Conservation (phyloP, 2,113 vertebrate species). For the Corythoichthys intestinalis region DNA sequence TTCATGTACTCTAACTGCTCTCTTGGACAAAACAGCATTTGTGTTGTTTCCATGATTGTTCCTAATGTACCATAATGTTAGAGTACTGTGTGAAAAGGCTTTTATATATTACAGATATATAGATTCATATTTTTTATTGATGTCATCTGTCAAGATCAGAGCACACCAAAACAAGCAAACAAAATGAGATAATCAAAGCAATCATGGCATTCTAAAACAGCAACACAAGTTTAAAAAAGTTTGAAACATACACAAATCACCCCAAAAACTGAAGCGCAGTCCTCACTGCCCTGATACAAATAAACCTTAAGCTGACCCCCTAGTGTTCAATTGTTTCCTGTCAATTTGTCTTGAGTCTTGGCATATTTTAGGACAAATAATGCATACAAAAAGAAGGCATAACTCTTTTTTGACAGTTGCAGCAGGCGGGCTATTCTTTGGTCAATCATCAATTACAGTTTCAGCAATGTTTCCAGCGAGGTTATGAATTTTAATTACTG, state of each 20-base stretch:
- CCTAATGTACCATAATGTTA: neutral
- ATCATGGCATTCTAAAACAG: too few relatives aligned
- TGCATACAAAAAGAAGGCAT: slow-evolving; percentile 40
- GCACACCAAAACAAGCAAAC: too few relatives aligned
- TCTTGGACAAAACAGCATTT: neutral
- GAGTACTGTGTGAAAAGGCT: neutral
- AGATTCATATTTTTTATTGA: too few relatives aligned
- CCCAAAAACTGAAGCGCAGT: neutral
- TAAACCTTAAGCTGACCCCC: slow-evolving; percentile 30
- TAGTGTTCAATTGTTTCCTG: slow-evolving; percentile 19
- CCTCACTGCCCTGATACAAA: neutral
- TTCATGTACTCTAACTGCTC: neutral
- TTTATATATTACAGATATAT: too few relatives aligned
- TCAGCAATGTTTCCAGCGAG: neutral
- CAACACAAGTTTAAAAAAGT: neutral
- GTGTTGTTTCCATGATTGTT: neutral
- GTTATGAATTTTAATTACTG: neutral
- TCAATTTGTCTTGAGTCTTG: slow-evolving; percentile 9
- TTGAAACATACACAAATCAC: neutral
- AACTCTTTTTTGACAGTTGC: slow-evolving; percentile 13
- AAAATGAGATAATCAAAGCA: too few relatives aligned
- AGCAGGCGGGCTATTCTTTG: slow-evolving; percentile 1
- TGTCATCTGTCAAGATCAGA: too few relatives aligned
- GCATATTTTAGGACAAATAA: slow-evolving; percentile 12
- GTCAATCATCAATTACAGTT: neutral